phyloP scores from a whole-genome alignment of 2,797 vertebrate species.

The Petrocephalus sullivani region DNA sequence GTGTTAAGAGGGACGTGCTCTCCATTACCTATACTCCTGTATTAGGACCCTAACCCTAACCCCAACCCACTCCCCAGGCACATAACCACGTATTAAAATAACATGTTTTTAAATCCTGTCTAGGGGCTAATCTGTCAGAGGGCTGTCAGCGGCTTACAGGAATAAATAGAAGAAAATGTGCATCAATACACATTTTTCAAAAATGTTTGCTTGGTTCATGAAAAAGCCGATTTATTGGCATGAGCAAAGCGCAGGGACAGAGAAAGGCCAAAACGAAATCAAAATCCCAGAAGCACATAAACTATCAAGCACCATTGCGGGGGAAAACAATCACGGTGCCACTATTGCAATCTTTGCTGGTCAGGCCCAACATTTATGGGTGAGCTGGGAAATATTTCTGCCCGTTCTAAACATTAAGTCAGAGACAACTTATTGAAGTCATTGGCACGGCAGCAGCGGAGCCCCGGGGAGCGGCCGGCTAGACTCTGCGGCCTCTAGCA shows the following conservation, averaged over 20 bases:
- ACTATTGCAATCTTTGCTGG: not conserved
- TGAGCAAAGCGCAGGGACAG: not conserved
- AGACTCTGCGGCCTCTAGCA: no score
- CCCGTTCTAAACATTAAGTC: not conserved
- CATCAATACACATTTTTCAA: not conserved
- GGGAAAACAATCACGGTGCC: not conserved
- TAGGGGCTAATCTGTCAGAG: no score
- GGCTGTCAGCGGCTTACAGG: no score
- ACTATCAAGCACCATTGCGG: not conserved
- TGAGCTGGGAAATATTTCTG: not conserved
- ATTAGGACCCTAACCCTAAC: not conserved
- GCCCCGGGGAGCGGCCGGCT: no score
- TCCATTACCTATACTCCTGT: not conserved
- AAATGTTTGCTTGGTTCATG: not conserved
- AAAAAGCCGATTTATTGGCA: not conserved
- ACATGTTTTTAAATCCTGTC: no score
- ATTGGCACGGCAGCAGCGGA: no score
- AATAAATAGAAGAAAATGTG: no score
- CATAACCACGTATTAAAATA: not conserved
- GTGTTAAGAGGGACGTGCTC: not conserved
- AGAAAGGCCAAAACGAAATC: not conserved
- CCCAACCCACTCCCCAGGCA: not conserved
- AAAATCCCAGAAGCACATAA: not conserved
- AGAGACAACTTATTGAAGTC: not conserved
- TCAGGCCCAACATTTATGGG: not conserved